Conservation (phyloP, 1,140 invertebrate species). For the Hestina assimilis region DNA sequence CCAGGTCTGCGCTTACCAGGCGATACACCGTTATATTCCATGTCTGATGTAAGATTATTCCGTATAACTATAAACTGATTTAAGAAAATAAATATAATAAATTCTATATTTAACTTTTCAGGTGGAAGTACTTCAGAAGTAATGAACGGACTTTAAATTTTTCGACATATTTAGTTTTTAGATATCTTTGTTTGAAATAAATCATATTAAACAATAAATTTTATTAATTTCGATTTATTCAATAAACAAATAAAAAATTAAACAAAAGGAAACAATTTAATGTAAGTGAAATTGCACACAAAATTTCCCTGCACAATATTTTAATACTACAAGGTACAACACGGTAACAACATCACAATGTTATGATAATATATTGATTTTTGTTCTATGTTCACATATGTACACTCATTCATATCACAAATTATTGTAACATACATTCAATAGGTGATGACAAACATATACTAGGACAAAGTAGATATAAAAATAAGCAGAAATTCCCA, state of each 20-base stretch:
- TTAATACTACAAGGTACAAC: slow-evolving; percentile 59
- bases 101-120: slow-evolving; percentile 5
- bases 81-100: too few species aligned
- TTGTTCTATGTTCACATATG: slow-evolving; percentile 1
- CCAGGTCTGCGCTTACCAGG: slow-evolving; percentile 34
- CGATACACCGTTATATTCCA: slow-evolving; percentile 38
- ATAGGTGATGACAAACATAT: background rate
- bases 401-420: slow-evolving; percentile 8
- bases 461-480: background rate
- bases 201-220: too few species aligned
- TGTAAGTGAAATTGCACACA: slow-evolving; percentile 62
- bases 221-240: background rate
- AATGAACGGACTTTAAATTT: background rate
- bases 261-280: slow-evolving; percentile 42
- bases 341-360: slow-evolving; percentile 51
- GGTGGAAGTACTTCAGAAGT: background rate
- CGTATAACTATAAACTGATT: background rate
- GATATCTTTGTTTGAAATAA: too few species aligned
- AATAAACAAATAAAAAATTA: slow-evolving; percentile 26
- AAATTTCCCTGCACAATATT: slow-evolving; percentile 61
- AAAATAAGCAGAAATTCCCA: background rate
- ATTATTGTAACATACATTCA: background rate
- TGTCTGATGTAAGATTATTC: slow-evolving; percentile 22
- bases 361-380: slow-evolving; percentile 1
- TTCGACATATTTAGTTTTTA: too few species aligned